These are phyloP conservation scores for Acyrthosiphon pisum DNA, from an alignment of 1,140 invertebrate species.

Conservation along the genomic window DNA sequence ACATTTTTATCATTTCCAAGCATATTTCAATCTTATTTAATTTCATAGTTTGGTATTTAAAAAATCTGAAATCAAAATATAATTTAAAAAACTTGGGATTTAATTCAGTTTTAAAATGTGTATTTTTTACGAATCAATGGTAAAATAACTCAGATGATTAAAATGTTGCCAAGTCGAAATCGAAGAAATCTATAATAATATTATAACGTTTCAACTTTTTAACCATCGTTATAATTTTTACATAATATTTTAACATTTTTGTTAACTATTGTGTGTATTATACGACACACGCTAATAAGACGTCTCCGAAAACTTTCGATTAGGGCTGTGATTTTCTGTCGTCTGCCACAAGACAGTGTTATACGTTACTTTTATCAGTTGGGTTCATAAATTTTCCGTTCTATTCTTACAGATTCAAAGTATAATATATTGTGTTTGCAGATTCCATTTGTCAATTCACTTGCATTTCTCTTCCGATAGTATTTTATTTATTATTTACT, in stretches of 20 bases:
- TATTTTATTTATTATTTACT: conserved; percentile 36
- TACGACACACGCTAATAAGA: not conserved
- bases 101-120: not conserved
- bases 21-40: not conserved
- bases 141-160: not conserved
- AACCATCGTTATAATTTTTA: not conserved
- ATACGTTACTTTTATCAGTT: not conserved
- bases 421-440: not conserved
- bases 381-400: conserved; percentile 25
- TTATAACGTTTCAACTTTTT: not conserved
- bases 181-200: not conserved
- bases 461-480: conserved; percentile 38
- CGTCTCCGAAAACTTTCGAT: not conserved
- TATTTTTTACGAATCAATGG: not conserved
- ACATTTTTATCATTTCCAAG: not conserved
- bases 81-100: not conserved
- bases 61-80: not conserved
- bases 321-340: not conserved
- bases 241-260: not conserved
- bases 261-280: not conserved
- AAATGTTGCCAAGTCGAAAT: not conserved
- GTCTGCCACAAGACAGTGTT: too few relatives aligned
- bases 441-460: conserved; percentile 44
- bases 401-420: not conserved
- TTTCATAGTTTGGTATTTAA: not conserved